Evolutionary conservation across 2,113 vertebrate genomes (phyloP), one percentile per base, ranked within the genome.

Genomic region (Nestor notabilis): DNA sequence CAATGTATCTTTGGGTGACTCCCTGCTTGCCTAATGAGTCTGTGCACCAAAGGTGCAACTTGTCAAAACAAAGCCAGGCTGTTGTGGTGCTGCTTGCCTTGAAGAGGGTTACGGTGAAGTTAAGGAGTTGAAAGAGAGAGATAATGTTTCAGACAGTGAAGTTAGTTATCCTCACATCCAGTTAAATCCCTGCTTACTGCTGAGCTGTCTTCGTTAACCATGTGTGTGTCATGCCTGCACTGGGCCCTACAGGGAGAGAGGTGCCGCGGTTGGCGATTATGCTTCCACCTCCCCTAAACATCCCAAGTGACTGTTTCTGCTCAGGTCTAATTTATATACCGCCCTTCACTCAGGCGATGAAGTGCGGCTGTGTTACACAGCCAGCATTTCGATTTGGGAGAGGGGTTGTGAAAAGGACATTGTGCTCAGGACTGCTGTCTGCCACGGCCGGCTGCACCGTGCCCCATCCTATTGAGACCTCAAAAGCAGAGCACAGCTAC

Each of bases 11-110:
- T 63, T 39, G 83, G 85, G 90, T 78, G 83, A 86, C 92, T 95
- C 90, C 95, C 76, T 2, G 7, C 88, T 74, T 15, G 64, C 93
- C 71, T 93, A 27, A 86, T 55, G 88, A 74, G 69, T 50, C 85
- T 41, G 60, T 76, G 68, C 83, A 52, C 72, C 46, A 13, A 66
- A 78, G 93, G 95, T 83, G 85, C 79, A 74, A 82, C 91, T 81
- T 93, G 79, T 93, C 83, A 83, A 89, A 94, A 91, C 89, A 95
- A 91, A 93, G 93, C 93, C 83, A 24, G 53, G 78, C 96, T 81
- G 21, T 58, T 13, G 13, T 58, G 68, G 56, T 29, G 47, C 65
- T 10, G 55, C 29, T 83, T 80, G 83, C 77, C 87, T 89, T 7
- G 10, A 17, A 88, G 90, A 88, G 84, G 77, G 70, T 90, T 95